Conservation (phyloP, 2,888 invertebrate genomes). For the Germaria angustata region DNA sequence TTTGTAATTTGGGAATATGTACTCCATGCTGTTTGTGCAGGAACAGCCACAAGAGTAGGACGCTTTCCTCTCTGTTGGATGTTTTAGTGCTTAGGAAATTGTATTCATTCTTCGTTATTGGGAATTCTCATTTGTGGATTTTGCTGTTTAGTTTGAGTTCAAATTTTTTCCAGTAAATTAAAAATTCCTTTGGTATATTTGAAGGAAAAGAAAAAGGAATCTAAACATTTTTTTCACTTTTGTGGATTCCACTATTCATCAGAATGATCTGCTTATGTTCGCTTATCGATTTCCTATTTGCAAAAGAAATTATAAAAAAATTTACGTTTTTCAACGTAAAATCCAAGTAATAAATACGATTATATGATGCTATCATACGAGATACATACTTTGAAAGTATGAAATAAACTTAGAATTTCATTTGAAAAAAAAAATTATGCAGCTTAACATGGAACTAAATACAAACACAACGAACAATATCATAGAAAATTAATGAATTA, state of each 20-base stretch:
- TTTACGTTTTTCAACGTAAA: too few species aligned
- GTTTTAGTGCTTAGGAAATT: conserved; percentile 8
- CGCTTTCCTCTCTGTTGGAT: not conserved
- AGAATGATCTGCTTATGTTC: not conserved
- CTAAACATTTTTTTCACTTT: not conserved
- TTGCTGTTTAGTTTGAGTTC: not conserved
- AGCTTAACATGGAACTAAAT: too few species aligned
- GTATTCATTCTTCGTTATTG: conserved; percentile 8
- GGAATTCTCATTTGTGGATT: conserved; percentile 33
- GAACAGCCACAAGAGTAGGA: not conserved
- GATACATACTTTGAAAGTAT: not conserved
- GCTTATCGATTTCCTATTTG: not conserved
- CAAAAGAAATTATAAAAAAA: not conserved
- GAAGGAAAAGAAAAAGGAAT: not conserved
- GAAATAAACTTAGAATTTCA: too few species aligned
- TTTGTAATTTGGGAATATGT: not conserved
- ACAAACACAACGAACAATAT: too few species aligned
- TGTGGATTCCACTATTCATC: not conserved
- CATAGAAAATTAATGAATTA: too few species aligned
- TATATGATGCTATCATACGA: not conserved
- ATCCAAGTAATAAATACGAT: not conserved
- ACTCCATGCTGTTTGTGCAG: not conserved
- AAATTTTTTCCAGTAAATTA: not conserved
- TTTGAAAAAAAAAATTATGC: too few species aligned
- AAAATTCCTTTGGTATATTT: not conserved